phyloP scores from a whole-genome alignment of 1,140 invertebrate genomes.

The Caerostris darwini region DNA sequence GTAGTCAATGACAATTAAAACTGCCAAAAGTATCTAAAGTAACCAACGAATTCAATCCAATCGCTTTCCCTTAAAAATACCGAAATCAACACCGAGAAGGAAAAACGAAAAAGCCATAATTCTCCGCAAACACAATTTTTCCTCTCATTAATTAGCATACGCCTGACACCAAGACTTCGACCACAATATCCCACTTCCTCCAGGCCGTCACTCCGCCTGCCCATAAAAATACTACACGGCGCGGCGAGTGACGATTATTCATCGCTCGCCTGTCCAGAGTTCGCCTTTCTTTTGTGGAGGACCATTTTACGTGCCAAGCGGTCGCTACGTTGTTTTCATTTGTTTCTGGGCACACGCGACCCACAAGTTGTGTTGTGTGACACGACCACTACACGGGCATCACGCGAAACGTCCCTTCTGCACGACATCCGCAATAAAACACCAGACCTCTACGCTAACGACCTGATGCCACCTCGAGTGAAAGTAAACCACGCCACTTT shows the following conservation, averaged over 20 bases:
- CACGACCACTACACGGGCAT: conserved; percentile 43
- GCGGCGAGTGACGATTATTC: conserved; percentile 50
- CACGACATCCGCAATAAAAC: conserved; percentile 69
- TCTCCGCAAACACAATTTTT: conserved; percentile 25
- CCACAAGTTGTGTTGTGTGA: not conserved
- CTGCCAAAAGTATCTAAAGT: too few relatives aligned
- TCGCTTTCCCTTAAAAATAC: not conserved
- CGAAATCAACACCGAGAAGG: not conserved
- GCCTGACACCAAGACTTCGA: conserved; percentile 5
- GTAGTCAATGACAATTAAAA: too few relatives aligned
- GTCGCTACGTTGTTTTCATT: conserved; percentile 67
- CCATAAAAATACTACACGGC: conserved; percentile 42
- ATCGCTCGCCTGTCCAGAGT: conserved; percentile 12
- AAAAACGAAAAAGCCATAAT: conserved; percentile 4
- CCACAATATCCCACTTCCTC: conserved; percentile 38
- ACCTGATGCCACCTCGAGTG: conserved; percentile 60
- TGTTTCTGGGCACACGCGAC: conserved; percentile 46
- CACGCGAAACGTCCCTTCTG: conserved; percentile 59
- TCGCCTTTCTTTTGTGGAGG: not conserved
- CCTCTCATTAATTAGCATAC: conserved; percentile 35
- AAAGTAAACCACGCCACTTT: conserved; percentile 58
- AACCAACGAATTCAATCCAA: too few relatives aligned
- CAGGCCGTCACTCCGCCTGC: conserved; percentile 13
- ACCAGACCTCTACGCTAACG: conserved; percentile 52
- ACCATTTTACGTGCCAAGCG: conserved; percentile 42